Base-by-base conservation (phyloP, 1,140 invertebrate species). In the Hycleus cichorii region DNA sequence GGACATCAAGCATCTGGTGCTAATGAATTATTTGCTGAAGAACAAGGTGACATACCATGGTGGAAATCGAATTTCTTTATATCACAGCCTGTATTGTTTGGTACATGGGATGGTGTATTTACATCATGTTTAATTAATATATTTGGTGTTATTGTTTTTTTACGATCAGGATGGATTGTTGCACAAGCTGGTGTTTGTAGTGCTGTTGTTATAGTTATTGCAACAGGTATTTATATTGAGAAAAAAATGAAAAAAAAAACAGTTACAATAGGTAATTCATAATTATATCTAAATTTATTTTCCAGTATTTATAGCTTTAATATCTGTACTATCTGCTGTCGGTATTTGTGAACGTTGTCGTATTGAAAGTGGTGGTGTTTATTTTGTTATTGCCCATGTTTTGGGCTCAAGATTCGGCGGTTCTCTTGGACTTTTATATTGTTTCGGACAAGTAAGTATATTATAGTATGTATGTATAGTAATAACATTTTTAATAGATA, bases 51-150 rank as follows among this genome's bases (percentile, higher is more conserved):
- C 68, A 82, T 85, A 64, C 88, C 88, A 48, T 93, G 90, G 90
- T 94, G 91, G 91, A 90, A 91, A 76, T 89, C 90, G 24, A 92
- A 94, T 70, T 93, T 95, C 72, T 93, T 95, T 67, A 88, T 95
- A 73, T 92, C 90, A 32, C 88, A 94, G 73, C 93, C 93, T 46
- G 90, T 96, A 47, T 78, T 97, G 18, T 97, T 97, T 82, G 95
- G 95, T 10, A 95, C 93, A 2, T 97, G 95, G 93, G 95, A 97
- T 80, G 95, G 95, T 62, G 95, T 98, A 8, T 96, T 95, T 72
- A 95, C 93, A 57, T 88, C 88, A 39, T 93, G 91, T 69, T 83
- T 98, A 68, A 94, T 97, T 68, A 97, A 98, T 75, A 93, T 97
- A 32, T 94, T 98, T 79, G 93, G 95, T 66, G 93, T 97, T 1